phyloP scores from a whole-genome alignment of 2,113 vertebrate genomes.

The Chascanopsetta lugubris region DNA sequence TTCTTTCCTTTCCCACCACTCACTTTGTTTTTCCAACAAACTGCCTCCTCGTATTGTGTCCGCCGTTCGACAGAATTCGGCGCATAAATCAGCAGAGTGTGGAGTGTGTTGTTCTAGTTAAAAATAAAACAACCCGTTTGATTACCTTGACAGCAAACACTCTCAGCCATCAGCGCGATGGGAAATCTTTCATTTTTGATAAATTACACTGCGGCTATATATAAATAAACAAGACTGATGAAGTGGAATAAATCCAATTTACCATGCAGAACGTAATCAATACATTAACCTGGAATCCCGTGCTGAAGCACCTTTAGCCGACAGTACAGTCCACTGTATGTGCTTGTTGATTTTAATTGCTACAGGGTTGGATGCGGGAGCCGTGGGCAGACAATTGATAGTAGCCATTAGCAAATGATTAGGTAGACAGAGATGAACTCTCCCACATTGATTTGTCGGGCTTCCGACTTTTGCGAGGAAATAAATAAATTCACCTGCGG shows the following conservation, averaged over 20 bases:
- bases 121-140: conserved; percentile 50
- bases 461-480: conserved; percentile 79
- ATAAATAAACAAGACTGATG: conserved; percentile 80
- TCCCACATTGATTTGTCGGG: conserved; percentile 79
- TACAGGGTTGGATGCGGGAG: conserved; percentile 63
- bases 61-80: conserved; percentile 11
- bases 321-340: conserved; percentile 71
- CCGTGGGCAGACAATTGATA: conserved; percentile 82
- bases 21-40: background rate
- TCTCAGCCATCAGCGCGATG: conserved; percentile 46
- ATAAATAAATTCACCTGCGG: conserved; percentile 81
- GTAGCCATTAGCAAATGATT: conserved; percentile 85
- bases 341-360: conserved; percentile 81
- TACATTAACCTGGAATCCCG: conserved; percentile 79
- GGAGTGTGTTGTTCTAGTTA: conserved; percentile 1
- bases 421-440: conserved; percentile 83
- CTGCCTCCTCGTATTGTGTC: conserved; percentile 6
- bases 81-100: conserved; percentile 32
- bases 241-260: conserved; percentile 78
- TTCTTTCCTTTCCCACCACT: conserved; percentile 6
- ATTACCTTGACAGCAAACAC: conserved; percentile 43
- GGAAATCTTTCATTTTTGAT: conserved; percentile 71
- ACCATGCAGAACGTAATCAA: conserved; percentile 76
- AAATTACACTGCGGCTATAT: conserved; percentile 59
- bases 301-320: conserved; percentile 76